Evolutionary conservation across 2,797 vertebrate species (phyloP).

Genomic region (Botia kubotai): DNA sequence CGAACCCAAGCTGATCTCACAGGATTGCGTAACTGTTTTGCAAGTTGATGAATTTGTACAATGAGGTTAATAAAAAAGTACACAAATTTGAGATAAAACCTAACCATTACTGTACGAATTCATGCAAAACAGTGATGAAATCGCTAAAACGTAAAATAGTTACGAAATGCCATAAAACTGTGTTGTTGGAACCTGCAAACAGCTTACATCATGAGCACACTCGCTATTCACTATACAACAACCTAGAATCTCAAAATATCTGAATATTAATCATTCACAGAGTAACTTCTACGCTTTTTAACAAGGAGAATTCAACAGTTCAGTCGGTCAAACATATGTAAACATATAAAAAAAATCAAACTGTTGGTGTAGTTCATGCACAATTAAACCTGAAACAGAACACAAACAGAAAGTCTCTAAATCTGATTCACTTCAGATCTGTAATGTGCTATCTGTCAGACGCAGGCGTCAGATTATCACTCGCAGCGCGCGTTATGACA

Average conservation of each 20-base stretch:
- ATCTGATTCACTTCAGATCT: slow-evolving; percentile 34
- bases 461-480: slow-evolving; percentile 28
- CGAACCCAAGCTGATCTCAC: too few species aligned
- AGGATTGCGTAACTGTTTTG: too few species aligned
- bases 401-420: slow-evolving; percentile 28
- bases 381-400: background rate
- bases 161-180: too few species aligned
- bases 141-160: too few species aligned
- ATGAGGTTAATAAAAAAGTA: too few species aligned
- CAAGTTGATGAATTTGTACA: too few species aligned
- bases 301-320: too few species aligned
- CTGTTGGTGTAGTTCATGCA: background rate
- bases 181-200: background rate
- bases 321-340: too few species aligned
- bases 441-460: slow-evolving; percentile 37
- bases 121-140: too few species aligned
- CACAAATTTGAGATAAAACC: too few species aligned
- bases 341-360: too few species aligned
- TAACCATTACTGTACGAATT: too few species aligned
- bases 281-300: background rate
- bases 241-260: slow-evolving; percentile 7
- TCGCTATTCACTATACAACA: background rate
- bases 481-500: slow-evolving; percentile 46
- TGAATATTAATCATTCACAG: slow-evolving; percentile 1
- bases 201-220: background rate